Evolutionary conservation across 1,140 invertebrate genomes (phyloP), one percentile per base, ranked within the genome.

Genomic region (Phenacoccus solenopsis): DNA sequence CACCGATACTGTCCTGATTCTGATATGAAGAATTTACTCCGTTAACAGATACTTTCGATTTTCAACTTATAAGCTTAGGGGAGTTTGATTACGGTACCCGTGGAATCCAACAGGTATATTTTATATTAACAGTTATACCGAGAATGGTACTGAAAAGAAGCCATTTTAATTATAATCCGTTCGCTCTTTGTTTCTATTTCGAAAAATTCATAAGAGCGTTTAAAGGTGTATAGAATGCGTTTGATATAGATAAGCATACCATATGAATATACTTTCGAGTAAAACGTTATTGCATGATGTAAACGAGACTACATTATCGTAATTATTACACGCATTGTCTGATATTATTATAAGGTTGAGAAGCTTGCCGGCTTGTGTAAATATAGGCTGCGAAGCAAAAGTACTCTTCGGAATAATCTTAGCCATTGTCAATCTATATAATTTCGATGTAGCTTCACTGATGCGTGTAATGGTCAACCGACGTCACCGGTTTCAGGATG

Each of bases 261-360:
- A 2, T 49, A 2, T n/a, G 20, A 10, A 16, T 32, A 32, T 32
- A 32, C 13, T 5, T 32, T 7, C 30, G n/a, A n/a, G 30, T 32
- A 32, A 13, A 7, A 32, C 30, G 30, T 49, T 49, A n/a, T 49
- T 49, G 38, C 38, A 49, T 49, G 38, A 49, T 49, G 38, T 49
- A 49, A 49, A 49, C 38, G 38, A 49, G 38, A 49, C 38, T 49
- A 49, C 38, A 49, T 49, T 49, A 49, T 49, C 38, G 38, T 49
- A 49, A 49, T 49, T 49, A 49, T 49, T 16, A 49, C 2, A 49
- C 38, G 16, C 16, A 49, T 49, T 49, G 38, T 49, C 20, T 49
- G 5, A 49, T n/a, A n/a, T 49, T 49, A 49, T 49, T 49, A 49
- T 49, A 49, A 49, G 38, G 38, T 49, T 49, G 38, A 49, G 16